Evolutionary conservation across 2,888 invertebrate genomes (phyloP).

Genomic region (Diarsia rubi): DNA sequence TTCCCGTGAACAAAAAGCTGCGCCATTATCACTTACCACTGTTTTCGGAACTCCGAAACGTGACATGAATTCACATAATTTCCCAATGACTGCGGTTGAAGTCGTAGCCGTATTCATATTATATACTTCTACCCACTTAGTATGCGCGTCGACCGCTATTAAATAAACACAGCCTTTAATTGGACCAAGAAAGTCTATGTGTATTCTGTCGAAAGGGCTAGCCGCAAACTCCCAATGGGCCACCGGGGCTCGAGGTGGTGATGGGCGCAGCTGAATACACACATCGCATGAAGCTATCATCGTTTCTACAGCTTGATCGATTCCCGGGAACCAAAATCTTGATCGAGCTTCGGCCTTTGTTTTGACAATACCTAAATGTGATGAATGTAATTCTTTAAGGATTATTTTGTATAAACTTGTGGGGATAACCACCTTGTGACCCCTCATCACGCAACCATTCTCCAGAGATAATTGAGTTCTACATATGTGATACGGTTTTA

Average conservation of each 20-base stretch:
- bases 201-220: conserved; percentile 1
- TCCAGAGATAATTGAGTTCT: too few relatives aligned
- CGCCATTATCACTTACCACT: conserved; percentile 59
- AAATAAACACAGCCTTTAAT: conserved; percentile 12
- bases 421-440: background rate
- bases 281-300: background rate
- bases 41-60: conserved; percentile 29
- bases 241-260: background rate
- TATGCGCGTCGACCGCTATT: conserved; percentile 20
- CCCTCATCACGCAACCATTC: too few relatives aligned
- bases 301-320: background rate
- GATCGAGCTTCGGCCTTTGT: background rate
- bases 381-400: background rate
- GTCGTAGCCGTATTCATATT: too few relatives aligned
- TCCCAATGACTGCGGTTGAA: too few relatives aligned
- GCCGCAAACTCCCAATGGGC: background rate
- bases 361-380: background rate
- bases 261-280: background rate
- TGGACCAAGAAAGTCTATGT: conserved; percentile 24
- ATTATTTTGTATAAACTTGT: background rate
- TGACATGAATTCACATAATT: too few relatives aligned
- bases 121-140: background rate
- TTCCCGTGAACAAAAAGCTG: conserved; percentile 12
- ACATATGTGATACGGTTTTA: background rate
- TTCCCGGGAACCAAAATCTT: background rate